Conservation (phyloP, 2,113 vertebrate species). For the Monopterus albus region DNA sequence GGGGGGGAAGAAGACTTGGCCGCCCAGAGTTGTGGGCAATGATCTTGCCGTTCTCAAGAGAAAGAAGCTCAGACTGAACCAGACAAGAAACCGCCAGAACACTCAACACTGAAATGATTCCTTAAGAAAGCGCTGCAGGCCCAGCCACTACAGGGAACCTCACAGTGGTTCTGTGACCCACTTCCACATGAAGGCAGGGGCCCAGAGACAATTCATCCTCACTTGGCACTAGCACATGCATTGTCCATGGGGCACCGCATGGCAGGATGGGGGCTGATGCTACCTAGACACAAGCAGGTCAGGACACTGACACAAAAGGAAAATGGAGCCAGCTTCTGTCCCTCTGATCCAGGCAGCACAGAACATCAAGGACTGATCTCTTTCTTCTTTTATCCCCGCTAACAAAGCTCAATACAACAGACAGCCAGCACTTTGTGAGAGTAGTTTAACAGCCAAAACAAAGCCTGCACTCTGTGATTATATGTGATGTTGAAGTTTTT, state of each 20-base stretch:
- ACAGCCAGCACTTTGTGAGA: slow-evolving; percentile 24
- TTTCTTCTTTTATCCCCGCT: slow-evolving; percentile 45
- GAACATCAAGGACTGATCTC: slow-evolving; percentile 46
- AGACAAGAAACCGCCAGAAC: not conserved
- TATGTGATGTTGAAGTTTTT: not conserved
- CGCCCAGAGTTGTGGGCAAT: slow-evolving; percentile 15
- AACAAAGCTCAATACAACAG: slow-evolving; percentile 43
- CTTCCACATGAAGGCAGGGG: slow-evolving; percentile 54
- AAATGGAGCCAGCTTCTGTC: slow-evolving; percentile 52
- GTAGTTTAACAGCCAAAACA: slow-evolving; percentile 8
- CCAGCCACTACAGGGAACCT: not conserved
- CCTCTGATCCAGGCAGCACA: slow-evolving; percentile 35
- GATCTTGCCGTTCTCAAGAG: slow-evolving; percentile 8
- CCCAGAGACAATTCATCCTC: slow-evolving; percentile 18
- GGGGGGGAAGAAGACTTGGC: slow-evolving; percentile 24
- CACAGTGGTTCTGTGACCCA: slow-evolving; percentile 45
- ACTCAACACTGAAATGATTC: slow-evolving; percentile 1
- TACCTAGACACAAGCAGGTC: slow-evolving; percentile 50
- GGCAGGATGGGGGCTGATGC: slow-evolving; percentile 49
- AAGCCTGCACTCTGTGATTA: not conserved
- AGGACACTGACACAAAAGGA: slow-evolving; percentile 59
- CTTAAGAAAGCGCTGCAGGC: not conserved
- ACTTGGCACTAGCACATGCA: slow-evolving; percentile 48
- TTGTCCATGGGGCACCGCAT: slow-evolving; percentile 57
- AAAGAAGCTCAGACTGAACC: slow-evolving; percentile 27